Percentiles rank a stretch among this genome's conserved stretches.
Evolutionary conservation across 2,113 vertebrate genomes (phyloP).

Genomic region (Nettapus auritus): DNA sequence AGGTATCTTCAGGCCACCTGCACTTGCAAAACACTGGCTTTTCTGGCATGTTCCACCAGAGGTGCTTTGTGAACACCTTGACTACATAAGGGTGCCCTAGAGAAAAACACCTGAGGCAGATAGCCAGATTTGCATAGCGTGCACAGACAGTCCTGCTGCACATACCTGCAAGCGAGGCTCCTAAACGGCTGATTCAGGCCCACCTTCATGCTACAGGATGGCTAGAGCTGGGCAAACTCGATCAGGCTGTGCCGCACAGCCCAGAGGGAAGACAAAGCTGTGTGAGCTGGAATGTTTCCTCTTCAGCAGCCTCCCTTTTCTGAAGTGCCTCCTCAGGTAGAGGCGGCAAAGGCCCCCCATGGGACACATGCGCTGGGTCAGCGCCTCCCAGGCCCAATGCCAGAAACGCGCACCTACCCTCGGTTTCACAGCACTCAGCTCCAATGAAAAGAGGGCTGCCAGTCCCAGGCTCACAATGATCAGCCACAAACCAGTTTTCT

Average conservation of each 20-base stretch:
- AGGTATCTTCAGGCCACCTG: not conserved
- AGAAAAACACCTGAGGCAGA: not conserved
- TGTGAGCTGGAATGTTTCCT: not conserved
- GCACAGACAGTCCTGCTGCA: not conserved
- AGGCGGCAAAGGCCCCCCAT: not conserved
- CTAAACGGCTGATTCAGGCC: not conserved
- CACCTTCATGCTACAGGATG: not conserved
- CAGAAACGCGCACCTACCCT: not conserved
- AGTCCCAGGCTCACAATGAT: fast-evolving
- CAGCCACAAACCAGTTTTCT: not conserved
- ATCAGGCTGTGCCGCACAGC: not conserved
- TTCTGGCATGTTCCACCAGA: not conserved
- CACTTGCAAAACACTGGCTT: not conserved
- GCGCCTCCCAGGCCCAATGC: not conserved
- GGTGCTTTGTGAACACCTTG: not conserved
- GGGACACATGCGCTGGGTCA: not conserved
- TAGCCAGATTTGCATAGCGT: not conserved
- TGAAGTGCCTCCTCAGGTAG: not conserved
- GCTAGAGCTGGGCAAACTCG: not conserved
- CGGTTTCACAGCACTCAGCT: not conserved
- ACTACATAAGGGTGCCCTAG: not conserved
- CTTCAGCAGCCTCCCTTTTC: not conserved
- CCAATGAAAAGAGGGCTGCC: not conserved
- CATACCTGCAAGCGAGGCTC: not conserved
- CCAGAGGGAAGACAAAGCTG: not conserved